Conservation (phyloP, 2,888 invertebrate genomes). For the Diachrysia chrysitis region DNA sequence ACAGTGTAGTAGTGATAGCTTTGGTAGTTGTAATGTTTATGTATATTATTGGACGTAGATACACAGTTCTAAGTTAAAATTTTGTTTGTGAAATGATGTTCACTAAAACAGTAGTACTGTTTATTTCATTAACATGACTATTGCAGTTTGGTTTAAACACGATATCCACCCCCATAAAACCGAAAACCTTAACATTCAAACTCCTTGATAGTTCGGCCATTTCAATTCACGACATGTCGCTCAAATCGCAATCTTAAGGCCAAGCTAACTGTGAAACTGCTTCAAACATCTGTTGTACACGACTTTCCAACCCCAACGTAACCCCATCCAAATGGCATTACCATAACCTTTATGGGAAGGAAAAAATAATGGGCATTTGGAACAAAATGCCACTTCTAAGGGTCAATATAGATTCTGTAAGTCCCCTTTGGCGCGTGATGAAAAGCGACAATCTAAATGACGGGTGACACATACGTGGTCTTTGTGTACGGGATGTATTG, state of each 20-base stretch:
- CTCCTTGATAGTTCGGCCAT: constrained; percentile 56
- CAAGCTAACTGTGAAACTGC: constrained; percentile 63
- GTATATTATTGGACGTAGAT: not conserved
- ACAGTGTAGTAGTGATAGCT: not conserved
- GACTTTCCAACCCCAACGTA: constrained; percentile 68
- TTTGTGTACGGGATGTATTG: constrained; percentile 58
- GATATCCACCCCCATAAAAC: not conserved
- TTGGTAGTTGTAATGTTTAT: not conserved
- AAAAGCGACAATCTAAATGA: constrained; percentile 88
- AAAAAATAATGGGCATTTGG: constrained; percentile 83
- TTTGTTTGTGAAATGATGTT: no score
- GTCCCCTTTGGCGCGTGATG: constrained; percentile 79
- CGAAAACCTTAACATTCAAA: constrained; percentile 26
- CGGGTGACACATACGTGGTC: constrained; percentile 86
- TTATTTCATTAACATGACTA: not conserved
- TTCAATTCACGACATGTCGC: constrained; percentile 68
- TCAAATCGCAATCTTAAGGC: constrained; percentile 65
- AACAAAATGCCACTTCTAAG: constrained; percentile 72
- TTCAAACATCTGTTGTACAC: constrained; percentile 81
- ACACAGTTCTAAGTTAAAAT: no score
- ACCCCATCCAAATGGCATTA: constrained; percentile 82
- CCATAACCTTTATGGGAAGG: constrained; percentile 86
- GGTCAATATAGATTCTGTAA: constrained; percentile 74
- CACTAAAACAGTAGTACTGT: not conserved
- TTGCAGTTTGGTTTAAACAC: not conserved